These are phyloP conservation scores for Hemichromis elongatus DNA, from an alignment of 2,113 vertebrate genomes.

Conservation along the genomic window DNA sequence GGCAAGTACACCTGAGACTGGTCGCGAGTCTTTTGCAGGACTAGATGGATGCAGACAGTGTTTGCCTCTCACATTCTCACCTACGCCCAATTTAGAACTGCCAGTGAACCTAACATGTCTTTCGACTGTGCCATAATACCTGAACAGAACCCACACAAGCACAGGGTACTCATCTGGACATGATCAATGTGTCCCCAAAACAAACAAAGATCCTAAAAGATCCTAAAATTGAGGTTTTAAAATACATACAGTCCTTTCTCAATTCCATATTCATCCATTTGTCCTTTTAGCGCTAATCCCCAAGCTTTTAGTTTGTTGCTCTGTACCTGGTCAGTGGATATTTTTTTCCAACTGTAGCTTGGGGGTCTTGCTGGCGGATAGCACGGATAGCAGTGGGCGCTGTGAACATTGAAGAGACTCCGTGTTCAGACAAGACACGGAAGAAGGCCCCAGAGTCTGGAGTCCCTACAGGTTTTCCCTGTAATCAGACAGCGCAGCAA, in stretches of 20 bases:
- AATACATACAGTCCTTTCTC: not conserved
- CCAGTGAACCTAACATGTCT: not conserved
- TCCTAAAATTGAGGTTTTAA: not conserved
- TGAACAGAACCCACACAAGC: no score
- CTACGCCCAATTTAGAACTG: not conserved
- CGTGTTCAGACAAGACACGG: conserved; percentile 89
- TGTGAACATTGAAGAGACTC: conserved; percentile 84
- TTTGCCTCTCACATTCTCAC: not conserved
- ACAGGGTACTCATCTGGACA: not conserved
- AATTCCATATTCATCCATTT: not conserved
- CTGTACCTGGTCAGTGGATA: conserved; percentile 84
- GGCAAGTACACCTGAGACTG: not conserved
- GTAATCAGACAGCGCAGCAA: conserved; percentile 1
- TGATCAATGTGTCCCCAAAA: not conserved
- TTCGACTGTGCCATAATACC: not conserved
- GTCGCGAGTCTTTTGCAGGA: not conserved
- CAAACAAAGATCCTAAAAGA: not conserved
- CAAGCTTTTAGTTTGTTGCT: not conserved
- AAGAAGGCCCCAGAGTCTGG: conserved; percentile 92
- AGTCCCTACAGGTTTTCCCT: conserved; percentile 97
- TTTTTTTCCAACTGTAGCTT: conserved; percentile 75
- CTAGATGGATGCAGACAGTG: not conserved
- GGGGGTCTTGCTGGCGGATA: conserved; percentile 93
- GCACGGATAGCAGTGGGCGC: conserved; percentile 94
- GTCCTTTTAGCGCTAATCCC: not conserved